A percentile compares a stretch with the other conserved stretches of the same genome.
These are phyloP conservation scores for Fulmarus glacialis DNA, from an alignment of 2,113 vertebrate species.

Conservation along the genomic window DNA sequence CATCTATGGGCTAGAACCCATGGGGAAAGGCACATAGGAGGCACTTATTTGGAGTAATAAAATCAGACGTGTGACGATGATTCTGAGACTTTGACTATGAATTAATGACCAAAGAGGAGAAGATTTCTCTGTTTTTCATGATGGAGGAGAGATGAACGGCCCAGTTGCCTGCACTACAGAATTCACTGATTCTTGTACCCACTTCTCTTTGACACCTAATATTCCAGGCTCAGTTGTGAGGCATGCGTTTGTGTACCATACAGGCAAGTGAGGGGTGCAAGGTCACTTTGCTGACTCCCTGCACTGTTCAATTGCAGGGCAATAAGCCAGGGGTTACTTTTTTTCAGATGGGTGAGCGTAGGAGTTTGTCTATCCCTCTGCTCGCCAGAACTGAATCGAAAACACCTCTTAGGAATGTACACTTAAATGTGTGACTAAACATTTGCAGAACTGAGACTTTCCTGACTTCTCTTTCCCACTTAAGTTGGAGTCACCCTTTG, in stretches of 20 bases:
- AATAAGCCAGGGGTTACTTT: background rate
- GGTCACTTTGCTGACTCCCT: background rate
- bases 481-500: background rate
- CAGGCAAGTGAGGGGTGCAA: background rate
- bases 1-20: background rate
- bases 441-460: background rate
- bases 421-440: background rate
- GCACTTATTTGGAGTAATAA: background rate
- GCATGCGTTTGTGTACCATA: accelerated
- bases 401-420: background rate
- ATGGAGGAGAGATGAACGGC: background rate
- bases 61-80: background rate
- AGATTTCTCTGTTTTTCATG: background rate
- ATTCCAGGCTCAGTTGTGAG: background rate
- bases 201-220: background rate
- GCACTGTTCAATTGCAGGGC: background rate
- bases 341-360: background rate
- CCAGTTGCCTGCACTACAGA: background rate
- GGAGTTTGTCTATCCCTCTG: background rate
- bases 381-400: background rate
- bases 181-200: background rate
- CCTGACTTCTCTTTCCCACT: background rate
- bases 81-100: background rate
- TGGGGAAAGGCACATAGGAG: background rate
- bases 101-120: background rate